A percentile compares a stretch with the other conserved stretches of the same genome.
Evolutionary conservation across 2,797 vertebrate species (phyloP).

Genomic region (Morus bassanus): DNA sequence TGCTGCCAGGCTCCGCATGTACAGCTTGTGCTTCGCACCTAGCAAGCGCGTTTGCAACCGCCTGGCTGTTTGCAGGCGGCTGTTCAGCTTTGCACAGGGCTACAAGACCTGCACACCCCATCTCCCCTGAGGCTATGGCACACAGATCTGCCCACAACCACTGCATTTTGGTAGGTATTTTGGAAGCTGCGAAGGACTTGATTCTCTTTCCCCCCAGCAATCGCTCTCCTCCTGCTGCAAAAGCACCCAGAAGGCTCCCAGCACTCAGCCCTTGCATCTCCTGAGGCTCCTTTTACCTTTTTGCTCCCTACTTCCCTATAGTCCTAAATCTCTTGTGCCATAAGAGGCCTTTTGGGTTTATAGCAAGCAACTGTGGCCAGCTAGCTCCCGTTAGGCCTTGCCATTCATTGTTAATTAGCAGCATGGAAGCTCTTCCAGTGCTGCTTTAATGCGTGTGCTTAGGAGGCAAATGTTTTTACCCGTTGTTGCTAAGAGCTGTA

Average conservation of each 20-base stretch:
- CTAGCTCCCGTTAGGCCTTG: not conserved
- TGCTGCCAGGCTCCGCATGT: not conserved
- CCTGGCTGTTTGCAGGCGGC: not conserved
- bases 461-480: not conserved
- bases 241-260: not conserved
- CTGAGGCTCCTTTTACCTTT: not conserved
- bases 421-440: not conserved
- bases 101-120: not conserved
- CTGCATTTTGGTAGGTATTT: not conserved
- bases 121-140: rapidly evolving
- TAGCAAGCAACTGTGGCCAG: not conserved
- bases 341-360: not conserved
- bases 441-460: not conserved
- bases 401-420: not conserved
- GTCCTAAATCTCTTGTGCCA: not conserved
- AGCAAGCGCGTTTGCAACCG: rapidly evolving
- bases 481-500: rapidly evolving
- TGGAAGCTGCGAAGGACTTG: not conserved
- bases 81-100: not conserved
- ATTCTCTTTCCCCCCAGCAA: not conserved
- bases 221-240: not conserved
- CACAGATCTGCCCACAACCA: not conserved
- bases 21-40: not conserved
- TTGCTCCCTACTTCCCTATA: not conserved
- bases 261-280: not conserved